Evolutionary conservation across 2,888 invertebrate genomes (phyloP).

Genomic region (Sabatieria punctata): DNA sequence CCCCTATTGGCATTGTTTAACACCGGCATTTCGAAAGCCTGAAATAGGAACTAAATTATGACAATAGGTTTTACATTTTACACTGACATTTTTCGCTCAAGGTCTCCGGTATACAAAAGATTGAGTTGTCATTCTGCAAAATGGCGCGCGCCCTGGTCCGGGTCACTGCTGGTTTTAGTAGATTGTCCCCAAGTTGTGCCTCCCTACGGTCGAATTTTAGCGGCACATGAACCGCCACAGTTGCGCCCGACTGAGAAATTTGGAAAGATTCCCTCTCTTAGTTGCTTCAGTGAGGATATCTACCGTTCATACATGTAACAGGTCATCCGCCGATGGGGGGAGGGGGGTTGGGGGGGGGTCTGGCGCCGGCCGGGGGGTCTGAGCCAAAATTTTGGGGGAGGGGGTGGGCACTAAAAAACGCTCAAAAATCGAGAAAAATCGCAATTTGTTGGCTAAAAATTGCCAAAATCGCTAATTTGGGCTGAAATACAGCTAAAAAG

Average conservation of each 20-base stretch:
- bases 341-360: too few relatives aligned
- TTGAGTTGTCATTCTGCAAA: slow-evolving; percentile 2
- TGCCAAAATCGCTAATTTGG: too few relatives aligned
- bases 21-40: slow-evolving; percentile 55
- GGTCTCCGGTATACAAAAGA: background rate
- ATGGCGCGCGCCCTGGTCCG: background rate
- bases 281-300: slow-evolving; percentile 25
- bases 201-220: slow-evolving; percentile 30
- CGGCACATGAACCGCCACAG: slow-evolving; percentile 52
- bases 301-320: too few relatives aligned
- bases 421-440: too few relatives aligned
- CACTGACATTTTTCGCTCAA: background rate
- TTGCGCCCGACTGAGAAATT: slow-evolving; percentile 23
- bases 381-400: too few relatives aligned
- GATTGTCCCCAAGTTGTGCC: background rate
- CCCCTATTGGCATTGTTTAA: slow-evolving; percentile 55
- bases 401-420: too few relatives aligned
- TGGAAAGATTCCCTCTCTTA: slow-evolving; percentile 36
- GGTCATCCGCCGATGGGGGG: too few relatives aligned
- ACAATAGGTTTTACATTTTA: background rate
- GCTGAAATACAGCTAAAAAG: too few relatives aligned
- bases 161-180: background rate
- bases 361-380: too few relatives aligned
- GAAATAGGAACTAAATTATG: slow-evolving; percentile 3
- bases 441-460: too few relatives aligned